phyloP scores from a whole-genome alignment of 2,888 invertebrate species.

The Drosophila acutilabella region DNA sequence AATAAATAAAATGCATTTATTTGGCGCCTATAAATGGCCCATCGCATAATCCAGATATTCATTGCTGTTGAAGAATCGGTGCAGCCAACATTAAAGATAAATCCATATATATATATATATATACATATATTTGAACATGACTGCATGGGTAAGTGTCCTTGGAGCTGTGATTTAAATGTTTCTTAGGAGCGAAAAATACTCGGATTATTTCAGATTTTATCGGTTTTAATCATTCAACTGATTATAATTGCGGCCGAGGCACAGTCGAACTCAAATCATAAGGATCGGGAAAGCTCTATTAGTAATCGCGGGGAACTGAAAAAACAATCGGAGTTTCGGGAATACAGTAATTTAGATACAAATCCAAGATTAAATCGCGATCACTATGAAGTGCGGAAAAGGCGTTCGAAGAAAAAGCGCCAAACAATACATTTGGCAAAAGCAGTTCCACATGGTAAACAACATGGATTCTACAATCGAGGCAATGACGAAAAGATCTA shows the following conservation, averaged over 20 bases:
- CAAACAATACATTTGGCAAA: constrained; percentile 67
- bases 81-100: constrained; percentile 6
- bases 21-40: constrained; percentile 45
- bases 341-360: constrained; percentile 18
- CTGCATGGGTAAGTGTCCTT: constrained; percentile 31
- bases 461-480: constrained; percentile 52
- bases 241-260: constrained; percentile 20
- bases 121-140: constrained; percentile 24
- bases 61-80: constrained; percentile 45
- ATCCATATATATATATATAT: neutral
- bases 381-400: constrained; percentile 60
- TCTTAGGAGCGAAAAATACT: neutral
- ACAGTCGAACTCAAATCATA: constrained; percentile 11
- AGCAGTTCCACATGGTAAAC: constrained; percentile 62
- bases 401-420: constrained; percentile 68
- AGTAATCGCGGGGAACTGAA: constrained; percentile 9
- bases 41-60: constrained; percentile 12
- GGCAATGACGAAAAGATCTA: constrained; percentile 66
- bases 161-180: neutral
- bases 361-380: constrained; percentile 10
- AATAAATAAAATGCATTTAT: constrained; percentile 3
- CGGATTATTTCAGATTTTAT: constrained; percentile 43
- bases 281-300: constrained; percentile 7
- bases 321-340: constrained; percentile 29
- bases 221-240: constrained; percentile 28